Conservation (phyloP, 2,888 invertebrate genomes). For the Dinocampus coccinellae region DNA sequence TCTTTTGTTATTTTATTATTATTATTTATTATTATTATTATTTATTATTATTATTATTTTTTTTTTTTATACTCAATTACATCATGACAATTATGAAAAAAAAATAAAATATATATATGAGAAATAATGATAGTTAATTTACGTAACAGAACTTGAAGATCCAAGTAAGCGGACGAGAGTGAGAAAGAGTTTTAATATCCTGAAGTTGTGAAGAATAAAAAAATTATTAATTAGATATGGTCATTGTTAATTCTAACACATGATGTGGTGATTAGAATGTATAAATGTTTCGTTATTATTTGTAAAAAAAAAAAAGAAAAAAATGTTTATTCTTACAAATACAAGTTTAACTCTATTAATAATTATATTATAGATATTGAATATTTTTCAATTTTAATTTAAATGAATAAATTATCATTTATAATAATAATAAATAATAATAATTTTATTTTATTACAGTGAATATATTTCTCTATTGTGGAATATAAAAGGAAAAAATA, state of each 20-base stretch:
- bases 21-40: too few species aligned
- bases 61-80: not conserved
- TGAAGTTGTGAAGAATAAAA: not conserved
- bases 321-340: too few species aligned
- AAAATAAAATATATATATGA: not conserved
- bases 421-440: not conserved
- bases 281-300: not conserved
- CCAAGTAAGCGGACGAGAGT: not conserved
- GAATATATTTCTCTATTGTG: not conserved
- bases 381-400: too few species aligned
- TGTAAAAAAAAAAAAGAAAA: too few species aligned
- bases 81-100: not conserved
- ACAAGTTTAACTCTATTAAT: too few species aligned
- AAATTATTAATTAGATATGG: not conserved
- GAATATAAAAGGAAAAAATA: not conserved
- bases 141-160: not conserved
- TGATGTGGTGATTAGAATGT: not conserved
- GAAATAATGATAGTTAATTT: not conserved
- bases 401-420: too few species aligned
- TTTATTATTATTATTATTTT: not conserved
- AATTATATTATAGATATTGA: too few species aligned
- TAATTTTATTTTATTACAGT: not conserved
- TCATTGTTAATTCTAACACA: not conserved
- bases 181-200: not conserved
- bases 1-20: not conserved